Evolutionary conservation across 1,140 invertebrate species (phyloP).

Genomic region (Drosophila prosaltans): DNA sequence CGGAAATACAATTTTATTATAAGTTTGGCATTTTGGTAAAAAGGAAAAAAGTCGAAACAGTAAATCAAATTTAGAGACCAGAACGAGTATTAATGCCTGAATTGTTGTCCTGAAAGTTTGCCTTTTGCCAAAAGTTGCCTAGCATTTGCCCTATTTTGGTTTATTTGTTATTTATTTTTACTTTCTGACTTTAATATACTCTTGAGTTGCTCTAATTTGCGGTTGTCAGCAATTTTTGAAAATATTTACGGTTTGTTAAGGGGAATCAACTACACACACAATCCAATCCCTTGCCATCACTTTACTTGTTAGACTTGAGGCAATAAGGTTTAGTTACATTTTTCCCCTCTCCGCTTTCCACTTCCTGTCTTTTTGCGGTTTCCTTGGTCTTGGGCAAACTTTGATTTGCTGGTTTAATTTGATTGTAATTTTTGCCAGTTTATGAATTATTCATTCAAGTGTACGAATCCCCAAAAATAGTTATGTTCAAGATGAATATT

Average conservation of each 20-base stretch:
- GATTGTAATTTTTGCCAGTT: slow-evolving; percentile 9
- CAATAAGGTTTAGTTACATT: slow-evolving; percentile 31
- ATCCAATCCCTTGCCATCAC: not conserved
- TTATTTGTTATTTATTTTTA: slow-evolving; percentile 36
- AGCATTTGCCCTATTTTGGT: not conserved
- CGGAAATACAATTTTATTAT: slow-evolving; percentile 11
- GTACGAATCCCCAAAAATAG: slow-evolving; percentile 11
- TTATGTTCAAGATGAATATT: slow-evolving; percentile 42
- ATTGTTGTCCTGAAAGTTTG: slow-evolving; percentile 39
- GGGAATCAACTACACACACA: not conserved
- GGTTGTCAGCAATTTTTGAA: slow-evolving; percentile 58
- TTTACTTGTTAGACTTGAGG: not conserved
- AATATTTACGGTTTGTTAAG: slow-evolving; percentile 22
- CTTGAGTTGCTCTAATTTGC: slow-evolving; percentile 58
- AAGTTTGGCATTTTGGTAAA: not conserved
- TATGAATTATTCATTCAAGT: slow-evolving; percentile 49
- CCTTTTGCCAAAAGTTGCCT: not conserved
- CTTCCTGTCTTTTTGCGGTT: slow-evolving; percentile 28
- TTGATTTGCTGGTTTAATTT: slow-evolving; percentile 41
- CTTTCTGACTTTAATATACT: slow-evolving; percentile 60
- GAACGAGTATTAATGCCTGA: slow-evolving; percentile 50
- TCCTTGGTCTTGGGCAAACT: slow-evolving; percentile 27
- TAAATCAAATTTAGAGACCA: slow-evolving; percentile 61
- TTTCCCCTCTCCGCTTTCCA: slow-evolving; percentile 21
- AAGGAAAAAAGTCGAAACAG: slow-evolving; percentile 28